Conservation (phyloP, 2,888 invertebrate species). For the Torymus tubicola region DNA sequence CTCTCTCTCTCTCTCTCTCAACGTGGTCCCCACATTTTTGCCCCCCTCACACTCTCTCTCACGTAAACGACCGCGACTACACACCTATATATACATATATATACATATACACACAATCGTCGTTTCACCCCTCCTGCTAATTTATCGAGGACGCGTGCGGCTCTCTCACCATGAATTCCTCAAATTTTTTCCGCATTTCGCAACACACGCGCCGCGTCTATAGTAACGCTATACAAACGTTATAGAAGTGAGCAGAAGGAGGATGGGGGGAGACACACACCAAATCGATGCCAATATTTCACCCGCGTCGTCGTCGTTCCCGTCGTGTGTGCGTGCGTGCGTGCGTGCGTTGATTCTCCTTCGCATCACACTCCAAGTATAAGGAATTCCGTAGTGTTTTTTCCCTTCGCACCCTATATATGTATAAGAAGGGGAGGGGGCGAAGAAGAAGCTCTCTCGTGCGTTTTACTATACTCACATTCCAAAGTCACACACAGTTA, state of each 20-base stretch:
- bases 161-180: background rate
- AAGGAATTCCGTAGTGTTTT: conserved; percentile 39
- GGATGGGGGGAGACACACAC: background rate
- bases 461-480: too few species aligned
- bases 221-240: background rate
- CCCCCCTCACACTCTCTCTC: too few species aligned
- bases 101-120: too few species aligned
- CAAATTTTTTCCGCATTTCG: conserved; percentile 18
- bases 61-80: too few species aligned
- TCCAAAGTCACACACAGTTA: too few species aligned
- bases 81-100: too few species aligned
- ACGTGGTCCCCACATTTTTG: background rate
- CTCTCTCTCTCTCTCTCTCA: too few species aligned
- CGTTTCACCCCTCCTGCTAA: background rate
- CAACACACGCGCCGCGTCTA: too few species aligned
- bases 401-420: background rate
- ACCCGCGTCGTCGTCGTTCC: conserved; percentile 4
- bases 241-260: background rate
- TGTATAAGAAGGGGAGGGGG: too few species aligned
- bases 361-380: background rate
- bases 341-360: conserved; percentile 12
- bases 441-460: too few species aligned
- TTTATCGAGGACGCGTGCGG: background rate
- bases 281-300: conserved; percentile 48
- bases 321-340: too few species aligned